phyloP scores from a whole-genome alignment of 2,797 vertebrate genomes.

The Megalops cyprinoides region DNA sequence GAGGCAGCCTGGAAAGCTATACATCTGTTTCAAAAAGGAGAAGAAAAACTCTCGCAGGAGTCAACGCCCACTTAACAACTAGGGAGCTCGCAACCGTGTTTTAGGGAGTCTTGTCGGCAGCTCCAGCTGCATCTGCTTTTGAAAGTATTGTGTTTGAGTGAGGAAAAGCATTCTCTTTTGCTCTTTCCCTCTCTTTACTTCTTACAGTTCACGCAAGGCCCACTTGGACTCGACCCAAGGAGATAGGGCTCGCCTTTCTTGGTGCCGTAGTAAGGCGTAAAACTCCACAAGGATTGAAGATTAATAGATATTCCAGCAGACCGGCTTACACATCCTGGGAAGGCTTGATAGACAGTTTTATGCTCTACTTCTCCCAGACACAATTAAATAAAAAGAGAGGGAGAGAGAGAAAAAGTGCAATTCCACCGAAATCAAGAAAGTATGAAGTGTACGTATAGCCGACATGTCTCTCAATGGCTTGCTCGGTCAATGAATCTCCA shows the following conservation, averaged over 20 bases:
- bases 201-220: neutral
- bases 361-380: constrained; percentile 19
- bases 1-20: constrained; percentile 28
- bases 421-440: neutral
- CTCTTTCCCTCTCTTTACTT: neutral
- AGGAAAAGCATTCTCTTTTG: neutral
- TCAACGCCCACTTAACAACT: constrained; percentile 8
- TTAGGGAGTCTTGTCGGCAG: constrained; percentile 1
- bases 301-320: constrained; percentile 23
- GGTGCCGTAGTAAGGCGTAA: neutral
- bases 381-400: constrained; percentile 24
- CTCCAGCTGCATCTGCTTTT: constrained; percentile 18
- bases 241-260: constrained; percentile 5
- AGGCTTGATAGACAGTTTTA: constrained; percentile 29
- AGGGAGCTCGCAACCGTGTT: constrained; percentile 2
- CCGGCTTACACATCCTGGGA: constrained; percentile 15
- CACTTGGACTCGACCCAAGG: neutral
- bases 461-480: neutral
- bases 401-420: neutral
- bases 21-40: constrained; percentile 19
- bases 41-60: constrained; percentile 26
- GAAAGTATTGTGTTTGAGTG: neutral
- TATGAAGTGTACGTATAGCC: constrained; percentile 9
- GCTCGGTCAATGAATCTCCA: constrained; percentile 17
- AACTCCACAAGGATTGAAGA: constrained; percentile 26